Evolutionary conservation across 2,888 invertebrate genomes (phyloP).

Genomic region (Tipula unca): DNA sequence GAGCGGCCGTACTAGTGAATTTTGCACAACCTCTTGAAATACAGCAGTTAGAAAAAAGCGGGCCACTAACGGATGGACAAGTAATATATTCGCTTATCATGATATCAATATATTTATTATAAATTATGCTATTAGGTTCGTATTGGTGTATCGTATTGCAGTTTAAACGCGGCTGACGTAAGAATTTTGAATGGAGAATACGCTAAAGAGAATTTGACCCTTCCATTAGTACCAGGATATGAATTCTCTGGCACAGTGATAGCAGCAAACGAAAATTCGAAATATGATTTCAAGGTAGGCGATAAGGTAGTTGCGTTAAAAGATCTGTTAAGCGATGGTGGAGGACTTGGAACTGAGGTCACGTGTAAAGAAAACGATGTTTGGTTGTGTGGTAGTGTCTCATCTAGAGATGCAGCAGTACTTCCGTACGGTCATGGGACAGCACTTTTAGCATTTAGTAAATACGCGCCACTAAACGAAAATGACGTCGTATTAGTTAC

Average conservation of each 20-base stretch:
- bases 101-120: constrained; percentile 23
- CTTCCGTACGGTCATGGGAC: constrained; percentile 53
- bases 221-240: constrained; percentile 56
- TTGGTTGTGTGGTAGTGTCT: constrained; percentile 47
- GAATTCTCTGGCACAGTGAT: constrained; percentile 54
- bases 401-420: constrained; percentile 48
- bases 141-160: constrained; percentile 53
- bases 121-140: constrained; percentile 43
- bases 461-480: constrained; percentile 43
- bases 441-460: constrained; percentile 53
- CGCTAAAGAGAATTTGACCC: constrained; percentile 36
- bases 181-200: constrained; percentile 47
- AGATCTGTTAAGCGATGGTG: constrained; percentile 28
- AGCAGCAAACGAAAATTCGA: constrained; percentile 46
- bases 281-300: constrained; percentile 27
- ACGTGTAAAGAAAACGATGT: constrained; percentile 49
- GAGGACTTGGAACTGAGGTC: constrained; percentile 55
- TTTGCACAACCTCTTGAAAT: constrained; percentile 45
- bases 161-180: constrained; percentile 56
- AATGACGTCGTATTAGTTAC: constrained; percentile 54
- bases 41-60: constrained; percentile 39
- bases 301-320: constrained; percentile 19
- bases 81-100: constrained; percentile 29
- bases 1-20: constrained; percentile 47
- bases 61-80: constrained; percentile 43